Percentiles rank a stretch among this genome's conserved stretches.
These are phyloP conservation scores for Meloidogyne floridensis DNA, from an alignment of 1,140 invertebrate species.

Conservation along the genomic window DNA sequence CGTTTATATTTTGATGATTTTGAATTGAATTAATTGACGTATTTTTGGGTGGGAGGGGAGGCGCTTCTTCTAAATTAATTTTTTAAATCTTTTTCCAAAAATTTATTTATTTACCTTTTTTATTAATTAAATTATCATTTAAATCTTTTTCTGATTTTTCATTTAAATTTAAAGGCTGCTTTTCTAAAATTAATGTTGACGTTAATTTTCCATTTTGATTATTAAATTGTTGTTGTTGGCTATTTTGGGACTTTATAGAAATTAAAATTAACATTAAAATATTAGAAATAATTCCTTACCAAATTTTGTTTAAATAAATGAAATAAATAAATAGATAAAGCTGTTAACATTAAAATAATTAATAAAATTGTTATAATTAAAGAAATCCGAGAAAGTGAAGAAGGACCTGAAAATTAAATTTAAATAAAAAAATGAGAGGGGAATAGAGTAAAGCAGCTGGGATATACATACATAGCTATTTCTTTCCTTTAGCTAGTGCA, in stretches of 20 bases:
- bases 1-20: too few species aligned
- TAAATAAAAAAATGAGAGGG: neutral
- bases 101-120: neutral
- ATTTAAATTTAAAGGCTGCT: neutral
- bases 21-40: too few species aligned
- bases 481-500: too few species aligned
- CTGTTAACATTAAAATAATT: slow-evolving; percentile 19
- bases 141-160: neutral
- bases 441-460: too few species aligned
- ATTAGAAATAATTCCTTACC: neutral
- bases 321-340: slow-evolving; percentile 20
- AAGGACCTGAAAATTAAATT: neutral
- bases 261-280: too few species aligned
- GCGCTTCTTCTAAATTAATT: neutral
- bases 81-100: too few species aligned
- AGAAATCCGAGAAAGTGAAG: neutral
- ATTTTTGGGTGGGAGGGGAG: neutral
- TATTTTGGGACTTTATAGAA: neutral
- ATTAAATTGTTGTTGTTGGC: neutral
- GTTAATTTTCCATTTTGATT: neutral
- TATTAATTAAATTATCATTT: slow-evolving; percentile 2
- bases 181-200: slow-evolving; percentile 3
- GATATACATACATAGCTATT: too few species aligned
- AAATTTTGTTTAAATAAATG: neutral
- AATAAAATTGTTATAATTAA: slow-evolving; percentile 20